Conservation (phyloP, 2,797 vertebrate species). For the Numenius phaeopus region DNA sequence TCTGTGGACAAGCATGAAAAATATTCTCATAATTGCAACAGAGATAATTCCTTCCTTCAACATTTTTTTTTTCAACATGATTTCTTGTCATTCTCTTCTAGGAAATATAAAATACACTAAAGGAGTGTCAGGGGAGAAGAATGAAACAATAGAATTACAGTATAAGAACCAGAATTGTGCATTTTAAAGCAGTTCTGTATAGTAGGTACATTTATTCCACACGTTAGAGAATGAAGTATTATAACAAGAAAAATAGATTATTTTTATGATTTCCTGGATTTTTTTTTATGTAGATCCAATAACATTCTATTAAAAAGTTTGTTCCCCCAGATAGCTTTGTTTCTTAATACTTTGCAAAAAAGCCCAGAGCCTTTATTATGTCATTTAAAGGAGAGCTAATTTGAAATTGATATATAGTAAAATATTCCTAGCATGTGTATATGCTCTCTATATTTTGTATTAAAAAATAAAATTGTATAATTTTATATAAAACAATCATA, state of each 20-base stretch:
- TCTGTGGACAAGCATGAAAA: background rate
- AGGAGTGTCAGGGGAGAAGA: background rate
- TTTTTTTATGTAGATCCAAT: background rate
- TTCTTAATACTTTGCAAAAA: background rate
- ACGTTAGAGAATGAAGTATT: background rate
- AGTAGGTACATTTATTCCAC: background rate
- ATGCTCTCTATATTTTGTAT: background rate
- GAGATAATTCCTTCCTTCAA: background rate
- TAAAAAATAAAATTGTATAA: background rate
- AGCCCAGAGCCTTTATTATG: background rate
- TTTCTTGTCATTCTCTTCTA: background rate
- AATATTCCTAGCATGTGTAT: background rate
- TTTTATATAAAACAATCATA: background rate
- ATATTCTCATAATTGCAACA: background rate
- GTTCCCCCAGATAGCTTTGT: background rate
- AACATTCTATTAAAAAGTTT: background rate
- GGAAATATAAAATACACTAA: background rate
- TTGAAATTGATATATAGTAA: background rate
- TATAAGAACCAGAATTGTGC: background rate
- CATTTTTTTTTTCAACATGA: background rate
- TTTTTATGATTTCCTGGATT: background rate
- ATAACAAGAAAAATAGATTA: background rate
- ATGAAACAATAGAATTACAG: background rate
- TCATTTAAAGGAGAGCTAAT: background rate
- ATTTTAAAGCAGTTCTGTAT: background rate